Evolutionary conservation across 2,113 vertebrate genomes (phyloP).

Genomic region (Anoplopoma fimbria): DNA sequence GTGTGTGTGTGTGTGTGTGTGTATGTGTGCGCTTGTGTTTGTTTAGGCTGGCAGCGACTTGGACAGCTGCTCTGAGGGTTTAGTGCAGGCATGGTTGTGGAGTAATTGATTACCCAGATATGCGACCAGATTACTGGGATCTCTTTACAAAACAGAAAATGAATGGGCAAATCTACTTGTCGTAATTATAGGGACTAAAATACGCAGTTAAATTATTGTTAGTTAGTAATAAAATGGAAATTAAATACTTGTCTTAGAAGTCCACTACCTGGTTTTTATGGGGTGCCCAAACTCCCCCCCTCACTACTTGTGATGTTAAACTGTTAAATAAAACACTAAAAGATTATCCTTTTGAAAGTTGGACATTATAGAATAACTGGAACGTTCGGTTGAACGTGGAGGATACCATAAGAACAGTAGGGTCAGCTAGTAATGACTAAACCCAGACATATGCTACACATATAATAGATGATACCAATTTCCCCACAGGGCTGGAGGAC

Average conservation of each 20-base stretch:
- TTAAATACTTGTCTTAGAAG: background rate
- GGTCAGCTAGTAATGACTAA: no score
- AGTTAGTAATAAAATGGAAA: background rate
- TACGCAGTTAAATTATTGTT: no score
- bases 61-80: constrained; percentile 45
- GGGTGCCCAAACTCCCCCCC: background rate
- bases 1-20: constrained; percentile 5
- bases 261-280: background rate
- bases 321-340: background rate
- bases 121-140: constrained; percentile 44
- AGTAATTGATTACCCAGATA: constrained; percentile 56
- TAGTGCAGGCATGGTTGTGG: constrained; percentile 18
- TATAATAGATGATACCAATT: no score
- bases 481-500: background rate
- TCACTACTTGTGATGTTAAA: background rate
- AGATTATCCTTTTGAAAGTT: background rate
- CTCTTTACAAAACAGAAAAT: constrained; percentile 6
- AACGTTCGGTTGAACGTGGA: no score
- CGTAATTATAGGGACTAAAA: background rate
- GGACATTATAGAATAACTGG: background rate
- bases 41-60: constrained; percentile 1
- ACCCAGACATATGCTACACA: no score
- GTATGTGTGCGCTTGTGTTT: no score
- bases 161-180: background rate
- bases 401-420: no score